Base-by-base conservation (phyloP, 2,113 vertebrate species). In the Genyomyrus donnyi region DNA sequence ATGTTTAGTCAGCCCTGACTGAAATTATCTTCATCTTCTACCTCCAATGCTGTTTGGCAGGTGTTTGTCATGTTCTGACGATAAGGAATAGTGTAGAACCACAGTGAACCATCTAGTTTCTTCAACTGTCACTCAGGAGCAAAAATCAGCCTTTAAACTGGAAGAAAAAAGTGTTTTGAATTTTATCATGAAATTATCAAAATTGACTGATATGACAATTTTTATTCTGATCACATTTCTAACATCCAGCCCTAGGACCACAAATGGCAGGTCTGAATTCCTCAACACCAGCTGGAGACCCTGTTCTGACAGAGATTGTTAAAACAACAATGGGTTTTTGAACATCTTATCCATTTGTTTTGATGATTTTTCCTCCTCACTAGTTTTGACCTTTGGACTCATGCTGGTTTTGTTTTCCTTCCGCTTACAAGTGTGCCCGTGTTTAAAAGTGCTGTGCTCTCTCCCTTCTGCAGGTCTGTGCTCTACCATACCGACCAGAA, bases 381-480 rank as follows among this genome's bases (percentile, higher is more conserved):
- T 87, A 35, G 19, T 87, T 52, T 31, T 87, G 46, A n/a, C 1
- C 85, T 56, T 13, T 87, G 27, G 49, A 87, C 50, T 52, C 50
- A 27, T 3, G 3, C 17, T 8, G 31, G 35, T 31, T 80, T 17
- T 66, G 19, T 88, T n/a, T 2, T 31, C 10, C 19, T 17, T 88
- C 39, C 6, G 4, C 39, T n/a, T 42, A 35, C 35, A 35, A 35
- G 39, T 10, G 6, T 56, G 85, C 49, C 91, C 49, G 91, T 5
- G 80, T 91, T 91, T 80, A 80, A 80, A 19, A n/a, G 35, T 80
- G 35, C 35, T 80, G 35, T 80, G 74, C 35, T 19, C 31, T 80
- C 62, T 31, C 74, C 35, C 74, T 58, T 48, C 85, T 49, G n/a
- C 87, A 96, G 95, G 90, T 91, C 42, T 90, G 50, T 86, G 90